Percentiles rank a stretch among this genome's conserved stretches.
Conservation (phyloP, 2,797 vertebrate species). For the Hemitrygon akajei region DNA sequence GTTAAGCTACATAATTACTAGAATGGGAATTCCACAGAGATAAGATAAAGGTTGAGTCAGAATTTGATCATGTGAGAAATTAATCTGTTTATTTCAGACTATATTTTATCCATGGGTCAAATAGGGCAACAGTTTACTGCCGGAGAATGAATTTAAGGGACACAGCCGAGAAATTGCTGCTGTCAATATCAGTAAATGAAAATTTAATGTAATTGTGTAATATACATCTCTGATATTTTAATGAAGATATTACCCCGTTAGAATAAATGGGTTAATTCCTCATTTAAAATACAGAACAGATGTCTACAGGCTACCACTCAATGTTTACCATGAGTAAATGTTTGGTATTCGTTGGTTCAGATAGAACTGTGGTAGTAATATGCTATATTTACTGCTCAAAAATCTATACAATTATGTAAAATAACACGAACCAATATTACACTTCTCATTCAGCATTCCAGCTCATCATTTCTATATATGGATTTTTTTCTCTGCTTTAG, state of each 20-base stretch:
- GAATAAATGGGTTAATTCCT: background rate
- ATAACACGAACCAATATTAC: background rate
- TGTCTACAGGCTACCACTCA: background rate
- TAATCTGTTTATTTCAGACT: slow-evolving; percentile 23
- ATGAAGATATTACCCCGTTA: background rate
- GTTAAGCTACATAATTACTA: background rate
- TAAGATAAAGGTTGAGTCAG: background rate
- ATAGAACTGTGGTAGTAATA: background rate
- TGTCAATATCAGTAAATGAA: background rate
- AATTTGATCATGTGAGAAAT: slow-evolving; percentile 27
- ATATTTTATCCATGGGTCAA: slow-evolving; percentile 3
- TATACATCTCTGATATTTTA: background rate
- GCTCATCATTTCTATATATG: background rate
- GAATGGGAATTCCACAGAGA: background rate
- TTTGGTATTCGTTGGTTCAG: background rate
- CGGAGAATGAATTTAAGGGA: background rate
- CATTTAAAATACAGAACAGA: background rate
- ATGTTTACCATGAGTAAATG: background rate
- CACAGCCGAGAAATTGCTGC: background rate
- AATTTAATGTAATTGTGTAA: background rate
- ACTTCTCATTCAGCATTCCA: background rate
- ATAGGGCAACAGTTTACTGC: background rate
- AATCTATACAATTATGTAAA: background rate
- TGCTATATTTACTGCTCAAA: background rate
- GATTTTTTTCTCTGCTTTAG: background rate